Base-by-base conservation (phyloP, 2,113 vertebrate genomes). In the Rostratula benghalensis region DNA sequence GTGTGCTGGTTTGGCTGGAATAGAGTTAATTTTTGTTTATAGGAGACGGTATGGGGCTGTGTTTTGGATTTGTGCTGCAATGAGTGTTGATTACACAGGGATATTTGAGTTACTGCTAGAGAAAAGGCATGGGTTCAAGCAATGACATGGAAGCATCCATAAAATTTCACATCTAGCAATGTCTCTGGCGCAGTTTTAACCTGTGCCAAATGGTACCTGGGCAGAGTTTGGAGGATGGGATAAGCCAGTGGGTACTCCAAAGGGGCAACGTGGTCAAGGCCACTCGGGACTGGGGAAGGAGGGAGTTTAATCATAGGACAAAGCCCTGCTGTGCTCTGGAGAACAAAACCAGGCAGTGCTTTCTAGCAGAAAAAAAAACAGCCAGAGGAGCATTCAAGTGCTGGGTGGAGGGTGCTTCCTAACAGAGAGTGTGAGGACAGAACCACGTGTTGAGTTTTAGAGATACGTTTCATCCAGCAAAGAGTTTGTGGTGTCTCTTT, bases 211-310 rank as follows among this genome's bases (percentile, higher is more conserved):
- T 39, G 27, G 21, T 48, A 31, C 12, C 25, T 19, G 17, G 41
- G 43, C 18, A 50, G 14, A 45, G 19, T 18, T 45, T 51, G 9
- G 16, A 46, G 33, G 27, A 71, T 31, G 39, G 27, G n/a, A 56
- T 48, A 21, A n/a, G 30, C 24, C 48, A 69, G 13, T 0, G 0
- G 18, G 17, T 69, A n/a, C 28, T 69, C 39, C n/a, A 41, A 77
- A 63, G 24, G 28, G 16, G 7, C 16, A 21, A 24, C 53, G n/a
- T 22, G 21, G 8, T 41, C 1, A 0, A 69, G 54, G n/a, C 2
- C 48, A 31, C 54, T 77, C 41, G 31, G 10, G 51, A 21, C 5
- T 25, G 37, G 24, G 33, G 43, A 73, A 50, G 9, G 24, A 77
- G 33, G 60, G 17, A 41, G 8, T 91, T 37, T 50, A n/a, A 30